Conservation (phyloP, 2,113 vertebrate genomes). For the Dunckerocampus dactyliophorus region DNA sequence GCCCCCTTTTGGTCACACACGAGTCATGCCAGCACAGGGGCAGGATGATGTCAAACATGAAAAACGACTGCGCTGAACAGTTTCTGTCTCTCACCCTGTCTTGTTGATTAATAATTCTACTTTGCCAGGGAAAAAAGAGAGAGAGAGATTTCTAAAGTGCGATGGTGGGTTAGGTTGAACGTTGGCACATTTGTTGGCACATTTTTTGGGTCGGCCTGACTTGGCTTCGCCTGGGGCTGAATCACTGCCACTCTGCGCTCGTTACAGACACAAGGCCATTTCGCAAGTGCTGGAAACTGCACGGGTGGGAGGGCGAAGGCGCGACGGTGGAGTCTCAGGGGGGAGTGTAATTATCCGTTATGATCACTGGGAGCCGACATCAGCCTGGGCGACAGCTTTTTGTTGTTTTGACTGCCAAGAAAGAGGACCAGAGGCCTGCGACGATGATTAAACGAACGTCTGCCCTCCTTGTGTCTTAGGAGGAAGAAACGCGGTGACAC, state of each 20-base stretch:
- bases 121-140: conserved; percentile 31
- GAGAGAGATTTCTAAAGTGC: conserved; percentile 33
- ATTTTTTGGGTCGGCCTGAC: conserved; percentile 56
- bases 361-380: conserved; percentile 73
- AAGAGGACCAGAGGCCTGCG: conserved; percentile 45
- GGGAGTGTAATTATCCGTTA: conserved; percentile 75
- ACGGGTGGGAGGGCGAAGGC: conserved; percentile 56
- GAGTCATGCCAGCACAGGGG: conserved; percentile 9
- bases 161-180: conserved; percentile 40
- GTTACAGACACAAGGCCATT: conserved; percentile 66
- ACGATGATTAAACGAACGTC: conserved; percentile 67
- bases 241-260: conserved; percentile 67
- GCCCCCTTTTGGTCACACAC: conserved; percentile 73
- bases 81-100: conserved; percentile 49
- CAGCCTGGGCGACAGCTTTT: conserved; percentile 65
- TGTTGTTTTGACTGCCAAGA: conserved; percentile 68
- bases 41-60: conserved; percentile 52
- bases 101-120: conserved; percentile 66
- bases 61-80: conserved; percentile 49
- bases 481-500: conserved; percentile 62
- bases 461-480: conserved; percentile 69
- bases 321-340: conserved; percentile 47
- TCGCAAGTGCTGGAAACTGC: conserved; percentile 58
- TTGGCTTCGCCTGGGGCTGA: conserved; percentile 58
- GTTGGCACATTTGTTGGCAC: conserved; percentile 61